Conservation (phyloP, 2,888 invertebrate genomes). For the Melanargia galathea region DNA sequence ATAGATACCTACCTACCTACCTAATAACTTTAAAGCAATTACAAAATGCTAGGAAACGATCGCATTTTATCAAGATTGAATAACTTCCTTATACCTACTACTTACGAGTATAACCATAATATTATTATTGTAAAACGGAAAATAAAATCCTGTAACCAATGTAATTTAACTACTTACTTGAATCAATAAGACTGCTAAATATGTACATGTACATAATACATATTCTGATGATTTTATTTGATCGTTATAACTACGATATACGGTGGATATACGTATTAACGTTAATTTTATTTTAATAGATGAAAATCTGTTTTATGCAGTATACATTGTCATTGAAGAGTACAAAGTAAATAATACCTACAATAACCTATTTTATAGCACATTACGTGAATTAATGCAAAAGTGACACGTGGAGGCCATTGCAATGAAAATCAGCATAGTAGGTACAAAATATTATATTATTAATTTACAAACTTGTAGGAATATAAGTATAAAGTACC, state of each 20-base stretch:
- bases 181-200: not conserved
- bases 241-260: too few species aligned
- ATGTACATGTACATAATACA: too few species aligned
- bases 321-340: too few species aligned
- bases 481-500: too few species aligned
- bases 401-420: not conserved
- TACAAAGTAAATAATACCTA: too few species aligned
- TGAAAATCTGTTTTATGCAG: too few species aligned
- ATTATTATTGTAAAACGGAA: not conserved
- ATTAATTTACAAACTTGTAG: too few species aligned
- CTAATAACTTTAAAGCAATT: not conserved
- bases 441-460: not conserved
- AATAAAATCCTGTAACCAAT: not conserved
- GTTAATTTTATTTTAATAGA: too few species aligned
- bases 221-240: too few species aligned
- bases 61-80: conserved; percentile 4
- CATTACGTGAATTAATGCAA: not conserved
- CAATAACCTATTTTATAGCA: too few species aligned
- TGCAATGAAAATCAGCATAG: not conserved
- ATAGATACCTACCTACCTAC: too few species aligned
- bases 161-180: not conserved
- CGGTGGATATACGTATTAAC: too few species aligned
- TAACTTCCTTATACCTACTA: not conserved
- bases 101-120: not conserved
- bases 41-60: not conserved